Evolutionary conservation across 2,797 vertebrate genomes (phyloP), one percentile per base, ranked within the genome.

Genomic region (Anisognathus igniventris): DNA sequence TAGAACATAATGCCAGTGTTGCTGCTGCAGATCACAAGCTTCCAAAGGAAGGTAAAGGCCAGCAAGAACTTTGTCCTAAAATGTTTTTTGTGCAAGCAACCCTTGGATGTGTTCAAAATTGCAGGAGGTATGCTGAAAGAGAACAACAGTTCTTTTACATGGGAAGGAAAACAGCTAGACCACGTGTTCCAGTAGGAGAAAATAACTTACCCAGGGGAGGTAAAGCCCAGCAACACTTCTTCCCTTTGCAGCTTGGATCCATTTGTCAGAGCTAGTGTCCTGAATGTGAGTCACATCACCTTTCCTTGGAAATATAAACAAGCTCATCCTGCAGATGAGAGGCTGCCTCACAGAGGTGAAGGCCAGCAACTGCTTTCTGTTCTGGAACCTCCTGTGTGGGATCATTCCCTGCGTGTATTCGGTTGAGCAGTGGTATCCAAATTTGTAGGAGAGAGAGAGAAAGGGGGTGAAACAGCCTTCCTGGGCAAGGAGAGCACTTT

Each of bases 281-380:
- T 31, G 44, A 50, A 12, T 6, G 14, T 12, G 7, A 74, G 35
- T 35, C 27, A 22, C 23, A 42, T 50, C 35, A 35, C 22, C 61
- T 31, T 58, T 58, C 61, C 44, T 23, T 35, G 27, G 51, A 74
- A 66, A 58, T 37, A 35, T 1, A 30, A 74, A 65, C 44, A 50
- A 58, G 12, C 9, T 35, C 22, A 31, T 42, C 27, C 51, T 58
- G 25, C 27, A 57, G 31, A 19, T 18, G 22, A 84, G 37, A 84
- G 51, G 44, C 31, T 74, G 61, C 31, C 35, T 57, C 27, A 50
- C 31, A 65, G 25, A 56, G 9, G 9, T 25, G 14, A 66, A 31
- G 25, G 9, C 17, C 35, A 42, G 61, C 60, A 31, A 22, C 9
- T 0, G 0, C 27, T 22, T 74, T n/a, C 15, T 75, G 28, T n/a